Base-by-base conservation (phyloP, 1,140 invertebrate species). In the Helicoverpa zea region DNA sequence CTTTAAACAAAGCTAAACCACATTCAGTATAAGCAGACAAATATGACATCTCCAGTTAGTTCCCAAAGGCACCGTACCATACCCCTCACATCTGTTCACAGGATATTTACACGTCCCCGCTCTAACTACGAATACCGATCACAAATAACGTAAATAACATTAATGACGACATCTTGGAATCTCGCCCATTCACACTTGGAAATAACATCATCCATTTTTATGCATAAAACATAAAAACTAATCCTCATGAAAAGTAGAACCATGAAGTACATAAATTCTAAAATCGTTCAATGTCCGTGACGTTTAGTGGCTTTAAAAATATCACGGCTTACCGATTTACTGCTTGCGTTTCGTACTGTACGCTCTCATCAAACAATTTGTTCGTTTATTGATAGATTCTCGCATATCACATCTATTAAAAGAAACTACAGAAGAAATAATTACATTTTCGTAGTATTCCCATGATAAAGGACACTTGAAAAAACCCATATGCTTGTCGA, bases 271-370 rank as follows among this genome's bases (percentile, higher is more conserved):
- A 79, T 79, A 79, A 70, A 85, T 89, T 88, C 86, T 84, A 84
- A 85, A 86, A 84, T 84, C 84, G 82, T 83, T 88, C 78, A 83
- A 84, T 70, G 78, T 80, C 75, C 66, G 85, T 88, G 85, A 87
- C 84, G 88, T 86, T 89, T 89, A 89, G 81, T 56, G 61, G 82
- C 82, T 84, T 85, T 87, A 89, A 89, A 91, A 91, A 89, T 91
- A 91, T 88, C 86, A 80, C 86, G 77, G 83, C 82, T 83, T 86
- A 81, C 80, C 58, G 78, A 81, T 89, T 90, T 87, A 90, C 80
- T 86, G 86, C 85, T 83, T 86, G 81, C 82, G 81, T 84, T 86
- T 90, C 52, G 23, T 73, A 43, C 35, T 43, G 52, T 51, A 73
- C 30, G 23, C 70, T 58, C 18, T 7, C 23, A 43, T 56, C 49